A percentile compares a stretch with the other conserved stretches of the same genome.
These are phyloP conservation scores for Odontophorus gujanensis DNA, from an alignment of 2,113 vertebrate genomes.

Conservation along the genomic window DNA sequence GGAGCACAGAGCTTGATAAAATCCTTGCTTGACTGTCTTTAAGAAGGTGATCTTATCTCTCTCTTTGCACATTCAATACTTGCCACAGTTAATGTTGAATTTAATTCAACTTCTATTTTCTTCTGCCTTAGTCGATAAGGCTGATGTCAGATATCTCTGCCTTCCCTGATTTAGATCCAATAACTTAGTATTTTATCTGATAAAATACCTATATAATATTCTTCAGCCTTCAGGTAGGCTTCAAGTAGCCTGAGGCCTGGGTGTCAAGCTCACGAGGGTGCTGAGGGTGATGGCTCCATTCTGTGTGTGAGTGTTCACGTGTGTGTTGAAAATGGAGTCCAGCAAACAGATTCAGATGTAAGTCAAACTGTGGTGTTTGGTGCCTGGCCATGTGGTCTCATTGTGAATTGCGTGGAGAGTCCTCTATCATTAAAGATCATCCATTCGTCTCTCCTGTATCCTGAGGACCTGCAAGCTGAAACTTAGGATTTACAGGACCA, in stretches of 20 bases:
- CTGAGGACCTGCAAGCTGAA: not conserved
- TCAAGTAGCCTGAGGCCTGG: not conserved
- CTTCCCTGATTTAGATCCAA: not conserved
- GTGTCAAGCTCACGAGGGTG: too few relatives aligned
- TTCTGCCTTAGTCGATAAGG: accelerated
- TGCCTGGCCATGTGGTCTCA: not conserved
- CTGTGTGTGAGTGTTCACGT: not conserved
- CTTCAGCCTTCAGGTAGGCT: not conserved
- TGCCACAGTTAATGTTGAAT: not conserved
- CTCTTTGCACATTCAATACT: not conserved
- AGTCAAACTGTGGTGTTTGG: not conserved
- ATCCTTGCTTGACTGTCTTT: not conserved
- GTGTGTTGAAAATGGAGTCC: not conserved
- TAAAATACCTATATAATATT: not conserved
- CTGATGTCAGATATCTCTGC: not conserved
- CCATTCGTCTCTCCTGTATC: not conserved
- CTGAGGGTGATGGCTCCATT: not conserved
- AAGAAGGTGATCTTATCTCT: not conserved
- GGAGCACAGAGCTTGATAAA: not conserved
- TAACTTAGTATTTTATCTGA: not conserved
- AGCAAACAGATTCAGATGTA: not conserved
- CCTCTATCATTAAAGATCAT: not conserved
- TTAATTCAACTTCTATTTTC: not conserved
- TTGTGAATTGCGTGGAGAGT: not conserved
- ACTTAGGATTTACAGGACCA: not conserved